Conservation (phyloP, 2,888 invertebrate species). For the Phytoseiulus persimilis region DNA sequence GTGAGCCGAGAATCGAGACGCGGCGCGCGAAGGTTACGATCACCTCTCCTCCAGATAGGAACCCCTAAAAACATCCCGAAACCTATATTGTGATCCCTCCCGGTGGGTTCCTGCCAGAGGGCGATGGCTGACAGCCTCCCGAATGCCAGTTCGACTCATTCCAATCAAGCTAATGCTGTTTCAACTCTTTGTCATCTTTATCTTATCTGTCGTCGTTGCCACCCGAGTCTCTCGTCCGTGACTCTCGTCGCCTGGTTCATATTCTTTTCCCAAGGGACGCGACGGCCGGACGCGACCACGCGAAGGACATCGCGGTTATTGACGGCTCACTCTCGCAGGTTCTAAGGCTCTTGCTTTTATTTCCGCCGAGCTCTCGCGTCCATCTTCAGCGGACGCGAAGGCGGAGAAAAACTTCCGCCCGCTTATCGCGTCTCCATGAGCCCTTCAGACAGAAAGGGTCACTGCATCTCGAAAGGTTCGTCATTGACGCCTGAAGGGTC, state of each 20-base stretch:
- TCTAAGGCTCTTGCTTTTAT: background rate
- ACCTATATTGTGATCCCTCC: too few species aligned
- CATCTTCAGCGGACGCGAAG: background rate
- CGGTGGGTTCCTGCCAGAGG: too few species aligned
- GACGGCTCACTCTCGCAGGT: background rate
- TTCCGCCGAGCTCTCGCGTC: background rate
- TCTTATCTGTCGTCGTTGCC: conserved; percentile 9
- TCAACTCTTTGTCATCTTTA: conserved; percentile 37
- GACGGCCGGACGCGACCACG: background rate
- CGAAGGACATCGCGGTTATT: background rate
- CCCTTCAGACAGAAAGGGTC: too few species aligned
- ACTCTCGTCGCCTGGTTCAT: background rate
- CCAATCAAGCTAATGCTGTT: background rate
- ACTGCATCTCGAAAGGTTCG: too few species aligned
- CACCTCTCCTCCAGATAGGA: too few species aligned
- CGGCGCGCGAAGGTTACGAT: too few species aligned
- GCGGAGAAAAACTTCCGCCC: background rate
- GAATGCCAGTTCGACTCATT: background rate
- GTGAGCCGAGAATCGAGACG: too few species aligned
- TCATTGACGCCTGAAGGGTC: too few species aligned
- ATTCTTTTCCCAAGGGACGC: background rate
- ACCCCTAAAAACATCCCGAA: too few species aligned
- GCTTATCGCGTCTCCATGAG: too few species aligned
- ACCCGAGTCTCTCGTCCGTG: background rate
- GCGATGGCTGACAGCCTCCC: too few species aligned